Evolutionary conservation across 2,797 vertebrate species (phyloP).

Genomic region (Falco biarmicus): DNA sequence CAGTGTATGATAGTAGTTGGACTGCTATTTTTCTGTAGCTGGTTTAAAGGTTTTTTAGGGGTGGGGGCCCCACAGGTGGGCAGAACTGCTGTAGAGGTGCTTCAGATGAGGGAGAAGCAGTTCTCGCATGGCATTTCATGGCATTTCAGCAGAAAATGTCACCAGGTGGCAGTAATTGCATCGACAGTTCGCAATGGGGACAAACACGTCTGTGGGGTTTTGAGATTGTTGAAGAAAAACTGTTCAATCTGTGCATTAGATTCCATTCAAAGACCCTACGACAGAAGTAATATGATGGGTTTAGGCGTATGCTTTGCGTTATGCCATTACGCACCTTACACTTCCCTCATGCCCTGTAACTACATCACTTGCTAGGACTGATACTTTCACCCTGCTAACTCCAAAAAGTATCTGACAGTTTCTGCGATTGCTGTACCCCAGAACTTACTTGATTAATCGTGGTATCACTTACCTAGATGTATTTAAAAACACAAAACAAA

Average conservation of each 20-base stretch:
- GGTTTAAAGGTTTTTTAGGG: not conserved
- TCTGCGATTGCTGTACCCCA: not conserved
- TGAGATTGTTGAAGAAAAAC: not conserved
- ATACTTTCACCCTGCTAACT: not conserved
- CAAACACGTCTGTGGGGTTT: accelerated
- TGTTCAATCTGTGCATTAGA: not conserved
- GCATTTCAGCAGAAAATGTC: not conserved
- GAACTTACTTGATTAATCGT: not conserved
- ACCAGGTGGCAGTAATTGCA: not conserved
- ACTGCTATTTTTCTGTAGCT: not conserved
- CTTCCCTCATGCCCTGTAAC: not conserved
- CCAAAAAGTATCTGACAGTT: not conserved
- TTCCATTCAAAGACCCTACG: not conserved
- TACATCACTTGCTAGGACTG: not conserved
- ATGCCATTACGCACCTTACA: not conserved
- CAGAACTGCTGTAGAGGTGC: not conserved
- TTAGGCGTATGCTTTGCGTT: not conserved
- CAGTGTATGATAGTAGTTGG: not conserved
- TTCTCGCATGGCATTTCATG: not conserved
- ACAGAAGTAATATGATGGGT: not conserved
- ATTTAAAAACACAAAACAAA: not conserved
- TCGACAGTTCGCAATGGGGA: not conserved
- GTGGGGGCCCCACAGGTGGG: not conserved
- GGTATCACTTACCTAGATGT: not conserved
- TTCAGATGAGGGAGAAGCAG: not conserved